phyloP scores from a whole-genome alignment of 1,140 invertebrate species.

The Hydropsyche tenuis region DNA sequence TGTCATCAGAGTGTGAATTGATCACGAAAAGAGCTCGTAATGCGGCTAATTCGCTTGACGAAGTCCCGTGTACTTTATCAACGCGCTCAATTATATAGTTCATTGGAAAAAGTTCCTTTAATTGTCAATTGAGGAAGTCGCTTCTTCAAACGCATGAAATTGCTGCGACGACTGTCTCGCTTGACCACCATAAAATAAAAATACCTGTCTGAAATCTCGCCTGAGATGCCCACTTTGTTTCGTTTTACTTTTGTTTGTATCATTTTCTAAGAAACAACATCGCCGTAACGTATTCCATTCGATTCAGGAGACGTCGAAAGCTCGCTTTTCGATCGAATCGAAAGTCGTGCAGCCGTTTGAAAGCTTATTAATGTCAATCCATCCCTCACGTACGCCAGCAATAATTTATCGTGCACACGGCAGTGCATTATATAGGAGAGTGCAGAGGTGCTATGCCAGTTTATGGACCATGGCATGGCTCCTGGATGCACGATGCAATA shows the following conservation, averaged over 20 bases:
- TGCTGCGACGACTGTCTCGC: neutral
- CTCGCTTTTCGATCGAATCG: neutral
- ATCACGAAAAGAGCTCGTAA: neutral
- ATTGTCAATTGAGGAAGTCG: constrained; percentile 48
- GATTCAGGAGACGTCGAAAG: neutral
- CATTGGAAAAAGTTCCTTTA: constrained; percentile 46
- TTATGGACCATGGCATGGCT: constrained; percentile 25
- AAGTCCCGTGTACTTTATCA: constrained; percentile 32
- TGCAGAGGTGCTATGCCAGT: constrained; percentile 11
- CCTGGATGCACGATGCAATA: constrained; percentile 27
- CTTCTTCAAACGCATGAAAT: constrained; percentile 11
- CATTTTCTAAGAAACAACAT: too few relatives aligned
- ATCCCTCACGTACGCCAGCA: constrained; percentile 12
- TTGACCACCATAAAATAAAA: neutral
- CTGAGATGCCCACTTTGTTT: too few relatives aligned
- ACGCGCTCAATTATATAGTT: constrained; percentile 42
- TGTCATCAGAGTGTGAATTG: constrained; percentile 8
- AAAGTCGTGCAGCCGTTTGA: constrained; percentile 12
- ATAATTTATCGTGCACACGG: constrained; percentile 14
- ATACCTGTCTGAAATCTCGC: too few relatives aligned
- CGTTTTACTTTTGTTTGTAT: too few relatives aligned
- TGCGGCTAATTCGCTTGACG: constrained; percentile 37
- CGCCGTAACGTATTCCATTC: too few relatives aligned
- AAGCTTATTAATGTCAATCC: constrained; percentile 30
- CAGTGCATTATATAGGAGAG: neutral